Conservation (phyloP, 2,113 vertebrate genomes). For the Larimichthys polyactis region DNA sequence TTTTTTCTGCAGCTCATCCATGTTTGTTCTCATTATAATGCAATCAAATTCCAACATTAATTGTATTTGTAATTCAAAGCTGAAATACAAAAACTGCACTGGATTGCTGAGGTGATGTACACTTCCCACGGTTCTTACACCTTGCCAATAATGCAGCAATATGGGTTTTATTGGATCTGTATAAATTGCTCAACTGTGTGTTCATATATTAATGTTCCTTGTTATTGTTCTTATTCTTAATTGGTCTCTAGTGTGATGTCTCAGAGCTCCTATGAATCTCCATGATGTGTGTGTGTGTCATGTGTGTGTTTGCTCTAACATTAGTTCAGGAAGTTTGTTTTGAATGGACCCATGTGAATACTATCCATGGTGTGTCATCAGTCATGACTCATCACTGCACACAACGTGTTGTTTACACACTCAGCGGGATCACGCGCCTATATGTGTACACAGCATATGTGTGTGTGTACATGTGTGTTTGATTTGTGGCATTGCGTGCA, state of each 20-base stretch:
- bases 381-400: constrained; percentile 33
- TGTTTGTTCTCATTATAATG: background rate
- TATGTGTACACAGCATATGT: background rate
- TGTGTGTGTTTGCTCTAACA: constrained; percentile 30
- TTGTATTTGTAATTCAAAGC: background rate
- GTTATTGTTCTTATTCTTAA: constrained; percentile 22
- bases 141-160: constrained; percentile 20
- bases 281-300: background rate
- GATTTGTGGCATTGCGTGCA: constrained; percentile 1
- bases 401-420: constrained; percentile 41
- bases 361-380: constrained; percentile 36
- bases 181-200: background rate
- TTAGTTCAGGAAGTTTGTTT: constrained; percentile 46
- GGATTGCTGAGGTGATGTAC: background rate
- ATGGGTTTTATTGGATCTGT: constrained; percentile 14
- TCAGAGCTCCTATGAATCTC: constrained; percentile 30
- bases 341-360: constrained; percentile 54
- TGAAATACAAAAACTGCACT: background rate
- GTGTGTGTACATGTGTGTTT: background rate
- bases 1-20: background rate
- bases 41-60: background rate
- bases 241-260: constrained; percentile 39
- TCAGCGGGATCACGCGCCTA: background rate
- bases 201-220: constrained; percentile 4
- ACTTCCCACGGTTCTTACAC: constrained; percentile 1